Percentiles rank a stretch among this genome's conserved stretches.
Conservation (phyloP, 2,888 invertebrate genomes). For the Penaeus monodon region DNA sequence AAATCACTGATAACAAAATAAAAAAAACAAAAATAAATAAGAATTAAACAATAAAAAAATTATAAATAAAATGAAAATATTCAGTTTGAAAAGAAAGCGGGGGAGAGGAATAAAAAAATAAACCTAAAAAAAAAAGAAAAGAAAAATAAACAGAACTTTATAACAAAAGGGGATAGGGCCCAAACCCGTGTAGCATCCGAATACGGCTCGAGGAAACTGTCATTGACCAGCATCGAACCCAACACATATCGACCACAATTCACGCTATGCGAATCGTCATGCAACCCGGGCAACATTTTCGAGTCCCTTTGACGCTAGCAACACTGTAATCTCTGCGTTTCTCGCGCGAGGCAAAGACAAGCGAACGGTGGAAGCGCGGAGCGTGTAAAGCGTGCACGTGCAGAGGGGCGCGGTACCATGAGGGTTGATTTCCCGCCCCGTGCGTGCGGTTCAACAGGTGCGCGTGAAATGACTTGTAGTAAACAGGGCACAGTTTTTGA, state of each 20-base stretch:
- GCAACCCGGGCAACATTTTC: constrained; percentile 34
- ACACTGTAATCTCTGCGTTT: background rate
- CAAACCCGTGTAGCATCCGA: constrained; percentile 72
- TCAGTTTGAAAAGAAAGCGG: too few species aligned
- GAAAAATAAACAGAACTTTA: too few species aligned
- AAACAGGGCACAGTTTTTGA: constrained; percentile 42
- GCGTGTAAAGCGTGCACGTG: constrained; percentile 7
- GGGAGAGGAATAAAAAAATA: too few species aligned
- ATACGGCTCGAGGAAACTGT: constrained; percentile 71
- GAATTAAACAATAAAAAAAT: too few species aligned
- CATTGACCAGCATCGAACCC: constrained; percentile 70
- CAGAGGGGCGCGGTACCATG: background rate
- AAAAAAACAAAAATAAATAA: too few species aligned
- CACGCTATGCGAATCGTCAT: background rate
- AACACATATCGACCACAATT: constrained; percentile 66
- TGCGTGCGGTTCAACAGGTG: constrained; percentile 35
- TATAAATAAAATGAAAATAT: too few species aligned
- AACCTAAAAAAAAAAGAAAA: too few species aligned
- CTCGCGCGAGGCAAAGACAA: background rate
- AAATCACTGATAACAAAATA: too few species aligned
- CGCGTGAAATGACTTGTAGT: constrained; percentile 45
- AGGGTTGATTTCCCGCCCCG: constrained; percentile 25
- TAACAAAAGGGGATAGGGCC: too few species aligned
- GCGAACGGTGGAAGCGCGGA: background rate
- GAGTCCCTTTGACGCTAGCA: background rate